Percentiles rank a stretch among this genome's conserved stretches.
Conservation (phyloP, 92 coral and sea anemone genomes). For the Heliopora coerulea region DNA sequence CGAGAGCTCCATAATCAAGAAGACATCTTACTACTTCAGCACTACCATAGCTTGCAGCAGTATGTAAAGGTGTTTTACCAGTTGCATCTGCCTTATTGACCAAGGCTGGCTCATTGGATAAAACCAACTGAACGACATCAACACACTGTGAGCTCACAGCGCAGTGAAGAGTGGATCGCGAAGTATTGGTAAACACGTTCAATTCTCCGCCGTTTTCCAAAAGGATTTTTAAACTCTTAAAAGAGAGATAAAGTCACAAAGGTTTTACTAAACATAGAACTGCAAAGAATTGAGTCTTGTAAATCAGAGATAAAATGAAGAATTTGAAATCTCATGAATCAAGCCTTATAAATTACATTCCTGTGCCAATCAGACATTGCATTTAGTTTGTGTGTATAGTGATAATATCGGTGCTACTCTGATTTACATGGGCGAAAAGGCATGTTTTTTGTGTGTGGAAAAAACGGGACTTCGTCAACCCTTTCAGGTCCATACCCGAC, state of each 20-base stretch:
- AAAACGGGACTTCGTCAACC: too few species aligned
- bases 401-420: too few species aligned
- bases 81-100: constrained; percentile 37
- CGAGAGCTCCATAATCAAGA: constrained; percentile 28
- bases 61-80: constrained; percentile 34
- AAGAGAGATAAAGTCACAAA: neutral
- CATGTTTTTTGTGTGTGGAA: too few species aligned
- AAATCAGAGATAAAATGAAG: too few species aligned
- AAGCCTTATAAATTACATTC: too few species aligned
- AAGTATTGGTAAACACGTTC: constrained; percentile 23
- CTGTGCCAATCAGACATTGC: too few species aligned
- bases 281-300: too few species aligned
- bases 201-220: constrained; percentile 17
- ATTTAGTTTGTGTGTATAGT: too few species aligned
- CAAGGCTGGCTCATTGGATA: constrained; percentile 17
- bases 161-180: constrained; percentile 28
- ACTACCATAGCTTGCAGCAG: constrained; percentile 36
- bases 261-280: too few species aligned
- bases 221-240: constrained; percentile 18
- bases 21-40: constrained; percentile 14
- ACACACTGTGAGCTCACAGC: constrained; percentile 29
- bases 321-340: too few species aligned
- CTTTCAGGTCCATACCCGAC: too few species aligned
- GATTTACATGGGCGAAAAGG: too few species aligned
- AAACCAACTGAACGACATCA: constrained; percentile 19